Base-by-base conservation (phyloP, 2,888 invertebrate species). In the Meganola albula region DNA sequence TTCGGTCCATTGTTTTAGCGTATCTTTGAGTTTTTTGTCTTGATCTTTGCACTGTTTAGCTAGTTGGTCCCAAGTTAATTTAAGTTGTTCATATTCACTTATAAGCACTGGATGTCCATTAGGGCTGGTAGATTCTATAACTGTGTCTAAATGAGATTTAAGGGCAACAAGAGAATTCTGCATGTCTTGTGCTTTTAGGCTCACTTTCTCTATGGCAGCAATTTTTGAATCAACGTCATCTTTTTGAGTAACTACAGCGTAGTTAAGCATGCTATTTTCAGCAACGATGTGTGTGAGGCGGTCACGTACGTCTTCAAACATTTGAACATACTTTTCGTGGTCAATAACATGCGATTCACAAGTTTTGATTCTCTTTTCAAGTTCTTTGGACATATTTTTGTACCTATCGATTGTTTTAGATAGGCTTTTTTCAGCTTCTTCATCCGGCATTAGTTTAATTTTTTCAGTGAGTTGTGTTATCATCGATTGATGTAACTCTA, bases 401-500 rank as follows among this genome's bases (percentile, higher is more conserved):
- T 95, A 95, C 43, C 91, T 90, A 9, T 90, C 87, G 27, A 93
- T 88, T n/a, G 92, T 92, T 37, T 90, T 90, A 8, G 89, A 88
- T 7, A 96, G 85, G 66, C 92, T 92, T 14, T 90, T 89, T 51
- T 91, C 91, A 0, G 93, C 91, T 53, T 95, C 94, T 37, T 92
- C 90, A 60, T 96, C 96, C 1, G 92, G 90, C 44, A 96, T 87
- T 5, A 90, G 87, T 18, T 91, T 91, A 1, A 95, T 91, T 72
- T 96, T 94, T 9, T 94, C 94, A 48, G 92, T 91, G 3, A 98
- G 75, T 57, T 96, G 95, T 46, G 93, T 90, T 12, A 98, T 76
- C 48, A 97, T 93, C 37, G 91, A 93, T 60, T 93, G 92, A 63
- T 97, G 96, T 23, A 96, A 88, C 24, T 90, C 91, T 5, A 97